These are phyloP conservation scores for Acanthochromis polyacanthus DNA, from an alignment of 2,113 vertebrate species.

Conservation along the genomic window DNA sequence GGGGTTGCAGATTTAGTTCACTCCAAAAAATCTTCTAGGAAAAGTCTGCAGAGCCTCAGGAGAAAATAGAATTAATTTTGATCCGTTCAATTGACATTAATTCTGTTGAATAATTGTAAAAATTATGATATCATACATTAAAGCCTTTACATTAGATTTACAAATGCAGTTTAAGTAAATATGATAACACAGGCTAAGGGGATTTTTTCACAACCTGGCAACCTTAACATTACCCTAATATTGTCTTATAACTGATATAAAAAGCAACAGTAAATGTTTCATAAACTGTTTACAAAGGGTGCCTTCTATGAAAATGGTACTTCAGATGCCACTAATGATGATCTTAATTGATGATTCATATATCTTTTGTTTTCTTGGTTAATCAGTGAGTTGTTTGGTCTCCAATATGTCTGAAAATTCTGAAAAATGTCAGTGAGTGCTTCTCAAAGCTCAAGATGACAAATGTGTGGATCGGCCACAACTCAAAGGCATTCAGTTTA, in stretches of 20 bases:
- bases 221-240: not conserved
- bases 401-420: too few relatives aligned
- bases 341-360: too few relatives aligned
- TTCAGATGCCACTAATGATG: too few relatives aligned
- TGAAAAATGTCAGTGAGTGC: too few relatives aligned
- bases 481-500: too few relatives aligned
- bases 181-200: not conserved
- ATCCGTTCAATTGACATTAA: not conserved
- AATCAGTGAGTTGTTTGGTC: too few relatives aligned
- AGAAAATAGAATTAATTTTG: not conserved
- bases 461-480: too few relatives aligned
- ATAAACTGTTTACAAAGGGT: not conserved
- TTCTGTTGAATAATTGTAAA: constrained; percentile 1
- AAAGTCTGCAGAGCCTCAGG: not conserved
- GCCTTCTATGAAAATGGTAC: too few relatives aligned
- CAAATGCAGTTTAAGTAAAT: not conserved
- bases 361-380: too few relatives aligned
- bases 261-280: not conserved
- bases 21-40: not conserved
- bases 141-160: not conserved
- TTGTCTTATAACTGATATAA: not conserved
- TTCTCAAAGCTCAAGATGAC: too few relatives aligned
- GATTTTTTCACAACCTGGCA: not conserved
- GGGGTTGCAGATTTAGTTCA: not conserved
- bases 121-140: not conserved